Percentiles rank a stretch among this genome's conserved stretches.
These are phyloP conservation scores for Pyrrhura leucotis DNA, from an alignment of 2,797 vertebrate genomes.

Conservation along the genomic window DNA sequence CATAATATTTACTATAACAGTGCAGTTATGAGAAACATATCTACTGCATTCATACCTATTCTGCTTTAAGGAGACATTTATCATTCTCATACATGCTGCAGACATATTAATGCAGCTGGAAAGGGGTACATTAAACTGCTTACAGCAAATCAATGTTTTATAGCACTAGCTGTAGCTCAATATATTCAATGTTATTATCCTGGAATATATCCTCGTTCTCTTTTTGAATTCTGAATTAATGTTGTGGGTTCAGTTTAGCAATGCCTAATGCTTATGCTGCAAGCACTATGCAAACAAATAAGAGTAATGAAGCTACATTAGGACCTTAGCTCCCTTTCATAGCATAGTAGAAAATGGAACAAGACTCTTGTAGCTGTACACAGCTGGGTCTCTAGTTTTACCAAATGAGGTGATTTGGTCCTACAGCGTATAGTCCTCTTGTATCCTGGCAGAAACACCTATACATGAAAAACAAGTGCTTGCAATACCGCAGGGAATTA, in stretches of 20 bases:
- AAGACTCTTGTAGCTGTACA: background rate
- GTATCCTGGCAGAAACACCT: background rate
- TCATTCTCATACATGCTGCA: background rate
- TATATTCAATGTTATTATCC: background rate
- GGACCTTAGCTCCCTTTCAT: background rate
- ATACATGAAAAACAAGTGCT: background rate
- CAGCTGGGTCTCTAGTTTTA: background rate
- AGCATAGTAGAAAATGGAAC: background rate
- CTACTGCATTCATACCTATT: background rate
- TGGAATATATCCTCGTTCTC: background rate
- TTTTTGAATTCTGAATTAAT: conserved; percentile 22
- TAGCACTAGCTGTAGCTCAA: background rate
- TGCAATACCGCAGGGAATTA: background rate
- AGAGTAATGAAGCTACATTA: background rate
- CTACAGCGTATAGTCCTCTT: background rate
- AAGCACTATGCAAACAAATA: conserved; percentile 20
- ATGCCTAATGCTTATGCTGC: background rate
- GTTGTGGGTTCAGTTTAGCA: background rate
- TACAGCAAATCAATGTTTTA: conserved; percentile 29
- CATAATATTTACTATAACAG: background rate
- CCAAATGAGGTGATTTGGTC: background rate
- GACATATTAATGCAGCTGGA: conserved; percentile 3
- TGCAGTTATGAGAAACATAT: background rate
- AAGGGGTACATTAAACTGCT: conserved; percentile 24
- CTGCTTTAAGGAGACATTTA: background rate